Base-by-base conservation (phyloP, 2,888 invertebrate genomes). In the Philhelius pedissequus region DNA sequence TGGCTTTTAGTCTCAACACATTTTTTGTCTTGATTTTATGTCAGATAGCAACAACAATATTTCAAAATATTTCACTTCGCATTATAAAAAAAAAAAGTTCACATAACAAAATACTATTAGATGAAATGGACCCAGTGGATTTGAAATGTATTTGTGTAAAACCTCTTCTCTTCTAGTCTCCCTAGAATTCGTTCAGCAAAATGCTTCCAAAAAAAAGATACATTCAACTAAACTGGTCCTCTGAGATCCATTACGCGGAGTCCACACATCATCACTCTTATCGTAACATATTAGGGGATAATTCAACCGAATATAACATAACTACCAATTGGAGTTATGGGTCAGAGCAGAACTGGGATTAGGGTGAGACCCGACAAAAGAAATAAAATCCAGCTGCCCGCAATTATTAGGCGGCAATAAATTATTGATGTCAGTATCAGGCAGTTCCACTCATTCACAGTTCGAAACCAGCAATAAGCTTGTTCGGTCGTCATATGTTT, bases 181-280 rank as follows among this genome's bases (percentile, higher is more conserved):
- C 30, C 58, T 38, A 22, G 22, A 3, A n/a, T 50, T 22, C 22
- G n/a, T 50, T 27, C 4, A n/a, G 22, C 38, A 54, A 9, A 30
- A 30, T 38, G 25, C 8, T 38, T 58, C 25, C 22, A 52, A n/a
- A 43, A 54, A 50, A 54, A 62, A 45, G 27, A 62, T 43, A 50
- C 50, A 83, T 83, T 58, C 69, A 74, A 69, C 83, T 54, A 79
- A 83, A 83, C 79, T 84, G 74, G 56, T 79, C 83, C 83, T 79
- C 56, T 20, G 83, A 75, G 83, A 75, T 74, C 78, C 54, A 84
- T 79, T 74, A 70, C 70, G 70, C 52, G 50, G 64, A 74, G 74
- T 75, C 79, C 75, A 60, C 83, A 84, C 83, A 84, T 84, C 83
- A 84, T 84, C 70, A 71, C 79, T 79, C 83, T 75, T 79, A 79